A percentile compares a stretch with the other conserved stretches of the same genome.
Evolutionary conservation across 2,888 invertebrate genomes (phyloP).

Genomic region (Nineta flava): DNA sequence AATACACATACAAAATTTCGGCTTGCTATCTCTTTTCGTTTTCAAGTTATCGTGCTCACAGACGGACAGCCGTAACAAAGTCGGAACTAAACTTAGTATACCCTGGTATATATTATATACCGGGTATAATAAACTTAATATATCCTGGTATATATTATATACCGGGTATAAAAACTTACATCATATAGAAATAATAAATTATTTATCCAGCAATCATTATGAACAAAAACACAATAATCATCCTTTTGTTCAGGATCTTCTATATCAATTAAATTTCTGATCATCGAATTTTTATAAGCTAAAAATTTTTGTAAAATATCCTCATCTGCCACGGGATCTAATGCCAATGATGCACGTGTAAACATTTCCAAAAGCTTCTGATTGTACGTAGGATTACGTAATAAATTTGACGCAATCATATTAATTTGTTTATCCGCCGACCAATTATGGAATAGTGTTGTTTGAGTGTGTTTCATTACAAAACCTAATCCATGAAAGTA

Average conservation of each 20-base stretch:
- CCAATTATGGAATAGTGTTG: not conserved
- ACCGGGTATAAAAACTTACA: conserved; percentile 7
- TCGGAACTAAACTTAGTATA: no score
- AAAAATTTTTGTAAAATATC: not conserved
- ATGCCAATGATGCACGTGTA: not conserved
- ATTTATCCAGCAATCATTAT: conserved; percentile 18
- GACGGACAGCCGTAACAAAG: no score
- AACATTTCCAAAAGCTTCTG: not conserved
- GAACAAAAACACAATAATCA: conserved; percentile 16
- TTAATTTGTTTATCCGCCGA: not conserved
- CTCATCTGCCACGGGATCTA: not conserved
- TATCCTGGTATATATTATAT: no score
- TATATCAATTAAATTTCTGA: not conserved
- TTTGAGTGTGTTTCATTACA: not conserved
- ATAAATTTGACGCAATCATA: not conserved
- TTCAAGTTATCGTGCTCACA: no score
- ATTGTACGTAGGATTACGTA: not conserved
- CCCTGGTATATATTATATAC: no score
- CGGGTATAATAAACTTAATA: no score
- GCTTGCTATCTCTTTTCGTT: no score
- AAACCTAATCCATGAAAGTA: conserved; percentile 1
- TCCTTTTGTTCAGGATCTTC: conserved; percentile 6
- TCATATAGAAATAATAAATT: conserved; percentile 18
- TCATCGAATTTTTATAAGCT: not conserved
- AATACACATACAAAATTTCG: no score